Evolutionary conservation across 2,888 invertebrate genomes (phyloP), one percentile per base, ranked within the genome.

Genomic region (Synergus umbraculus): DNA sequence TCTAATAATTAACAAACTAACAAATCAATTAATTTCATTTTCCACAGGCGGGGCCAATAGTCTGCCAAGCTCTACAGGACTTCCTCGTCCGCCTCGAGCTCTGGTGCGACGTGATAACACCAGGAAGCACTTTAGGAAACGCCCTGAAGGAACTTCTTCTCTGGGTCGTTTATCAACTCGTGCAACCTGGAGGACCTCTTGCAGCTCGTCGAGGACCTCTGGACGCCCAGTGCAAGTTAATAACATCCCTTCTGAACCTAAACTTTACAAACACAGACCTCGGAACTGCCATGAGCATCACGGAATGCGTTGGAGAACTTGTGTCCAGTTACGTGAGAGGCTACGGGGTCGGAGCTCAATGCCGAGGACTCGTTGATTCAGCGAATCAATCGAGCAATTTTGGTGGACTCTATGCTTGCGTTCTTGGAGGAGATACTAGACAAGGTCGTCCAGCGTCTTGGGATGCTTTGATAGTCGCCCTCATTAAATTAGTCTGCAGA

Each of bases 351-450:
- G 92, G 91, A n/a, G 91, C 89, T 60, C 90, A 91, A 77, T 92
- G 92, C 54, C 91, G 90, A n/a, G 90, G 91, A 10, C 90, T 91
- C 87, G 86, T 91, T 85, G 89, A 92, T 90, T 87, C 89, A 86
- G 87, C 93, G 86, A 92, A 93, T 81, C 93, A 93, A 79, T 92
- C 93, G 44, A 94, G 94, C 84, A 94, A 94, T 78, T 95, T 96
- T 84, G 96, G 96, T 86, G 96, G 96, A 80, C 93, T 97, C 84
- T 96, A 97, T 92, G 96, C 96, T 2, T 96, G 95, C 81, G 95
- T 96, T 10, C 92, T 96, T 76, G 95, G 96, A 0, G 94, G 94
- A 0, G 95, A 95, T 86, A 92, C 94, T 15, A 94, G 94, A 86
- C 94, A 95, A 88, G 94, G 94, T 92, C 93, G 95, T 90, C 95